Evolutionary conservation across 2,888 invertebrate genomes (phyloP).

Genomic region (Trachelus troglodyta): DNA sequence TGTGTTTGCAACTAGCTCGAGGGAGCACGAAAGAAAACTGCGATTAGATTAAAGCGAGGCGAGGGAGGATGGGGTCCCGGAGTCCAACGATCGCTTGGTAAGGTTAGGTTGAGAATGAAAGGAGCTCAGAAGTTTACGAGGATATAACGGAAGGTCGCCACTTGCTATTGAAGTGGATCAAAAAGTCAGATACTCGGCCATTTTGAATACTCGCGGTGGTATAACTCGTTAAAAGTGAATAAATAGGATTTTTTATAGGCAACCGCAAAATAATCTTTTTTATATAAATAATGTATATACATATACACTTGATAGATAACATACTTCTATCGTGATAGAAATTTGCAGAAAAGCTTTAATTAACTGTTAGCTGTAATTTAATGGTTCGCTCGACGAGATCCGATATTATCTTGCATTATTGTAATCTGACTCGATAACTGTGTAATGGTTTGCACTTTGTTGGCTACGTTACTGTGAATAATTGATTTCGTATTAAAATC

Average conservation of each 20-base stretch:
- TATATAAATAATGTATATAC: not conserved
- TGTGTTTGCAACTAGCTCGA: not conserved
- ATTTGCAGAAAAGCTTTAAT: not conserved
- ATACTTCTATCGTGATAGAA: not conserved
- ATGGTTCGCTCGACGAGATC: not conserved
- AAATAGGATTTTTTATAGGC: not conserved
- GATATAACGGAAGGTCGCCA: conserved; percentile 21
- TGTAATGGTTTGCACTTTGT: not conserved
- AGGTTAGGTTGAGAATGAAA: conserved; percentile 16
- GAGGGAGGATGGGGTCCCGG: conserved; percentile 10
- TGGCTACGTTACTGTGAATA: not conserved
- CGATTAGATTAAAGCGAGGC: conserved; percentile 17
- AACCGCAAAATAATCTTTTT: not conserved
- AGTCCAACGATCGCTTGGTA: not conserved
- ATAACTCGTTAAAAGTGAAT: not conserved
- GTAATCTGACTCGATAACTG: not conserved
- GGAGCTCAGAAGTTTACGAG: conserved; percentile 22
- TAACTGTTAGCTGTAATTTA: not conserved
- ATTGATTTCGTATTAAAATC: not conserved
- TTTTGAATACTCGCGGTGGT: not conserved
- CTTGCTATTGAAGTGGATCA: conserved; percentile 16
- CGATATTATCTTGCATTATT: no score
- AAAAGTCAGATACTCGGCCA: not conserved
- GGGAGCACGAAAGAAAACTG: conserved; percentile 12
- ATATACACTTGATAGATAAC: not conserved